Conservation (phyloP, 2,113 vertebrate genomes). For the Lophotis ruficrista region DNA sequence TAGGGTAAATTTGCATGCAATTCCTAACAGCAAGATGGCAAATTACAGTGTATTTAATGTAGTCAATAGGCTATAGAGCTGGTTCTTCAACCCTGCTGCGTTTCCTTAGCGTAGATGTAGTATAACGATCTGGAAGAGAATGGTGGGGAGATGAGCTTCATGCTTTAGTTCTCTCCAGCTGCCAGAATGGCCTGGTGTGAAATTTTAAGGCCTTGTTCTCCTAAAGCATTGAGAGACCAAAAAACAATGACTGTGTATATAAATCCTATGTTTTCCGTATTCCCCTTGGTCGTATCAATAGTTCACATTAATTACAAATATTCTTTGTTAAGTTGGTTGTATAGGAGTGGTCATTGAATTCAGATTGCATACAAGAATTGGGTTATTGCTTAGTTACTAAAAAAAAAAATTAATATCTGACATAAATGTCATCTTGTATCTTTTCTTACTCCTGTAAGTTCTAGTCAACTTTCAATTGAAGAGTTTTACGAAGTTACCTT, state of each 20-base stretch:
- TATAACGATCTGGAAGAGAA: background rate
- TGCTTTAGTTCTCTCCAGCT: background rate
- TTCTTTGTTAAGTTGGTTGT: background rate
- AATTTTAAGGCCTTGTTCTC: background rate
- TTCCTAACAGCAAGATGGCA: background rate
- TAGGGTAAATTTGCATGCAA: background rate
- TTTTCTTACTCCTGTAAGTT: background rate
- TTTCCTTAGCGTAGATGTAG: background rate
- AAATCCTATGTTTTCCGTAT: accelerated
- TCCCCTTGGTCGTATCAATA: background rate
- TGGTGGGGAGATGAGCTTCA: background rate
- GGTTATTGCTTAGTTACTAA: background rate
- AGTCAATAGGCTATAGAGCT: background rate
- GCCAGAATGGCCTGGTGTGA: background rate
- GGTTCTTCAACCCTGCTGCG: background rate
- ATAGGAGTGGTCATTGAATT: background rate
- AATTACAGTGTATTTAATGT: background rate
- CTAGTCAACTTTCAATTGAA: background rate
- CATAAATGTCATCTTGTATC: background rate
- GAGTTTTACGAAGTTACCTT: background rate
- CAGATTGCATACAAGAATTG: background rate
- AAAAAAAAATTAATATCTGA: accelerated
- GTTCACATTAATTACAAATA: background rate
- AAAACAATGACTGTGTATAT: background rate
- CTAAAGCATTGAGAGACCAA: background rate